Conservation (phyloP, 1,140 invertebrate genomes). For the Diabrotica undecimpunctata region DNA sequence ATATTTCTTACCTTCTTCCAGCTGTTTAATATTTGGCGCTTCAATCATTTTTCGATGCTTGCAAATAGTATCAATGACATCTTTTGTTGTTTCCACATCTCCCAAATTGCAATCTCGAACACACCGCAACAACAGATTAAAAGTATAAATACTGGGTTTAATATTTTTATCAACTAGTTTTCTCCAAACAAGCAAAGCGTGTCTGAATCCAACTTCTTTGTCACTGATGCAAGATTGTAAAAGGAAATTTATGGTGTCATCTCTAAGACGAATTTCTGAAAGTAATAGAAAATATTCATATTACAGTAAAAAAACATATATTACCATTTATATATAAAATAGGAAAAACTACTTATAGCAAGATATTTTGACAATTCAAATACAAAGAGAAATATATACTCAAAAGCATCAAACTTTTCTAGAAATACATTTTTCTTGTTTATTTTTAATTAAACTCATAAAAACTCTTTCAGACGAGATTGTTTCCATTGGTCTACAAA, state of each 20-base stretch:
- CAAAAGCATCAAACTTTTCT: too few species aligned
- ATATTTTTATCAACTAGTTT: constrained; percentile 67
- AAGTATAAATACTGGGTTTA: constrained; percentile 66
- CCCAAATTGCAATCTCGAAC: constrained; percentile 78
- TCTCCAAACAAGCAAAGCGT: constrained; percentile 79
- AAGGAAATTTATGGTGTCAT: constrained; percentile 73
- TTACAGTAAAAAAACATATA: too few species aligned
- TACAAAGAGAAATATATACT: too few species aligned
- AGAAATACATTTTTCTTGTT: too few species aligned
- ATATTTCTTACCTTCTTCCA: not conserved
- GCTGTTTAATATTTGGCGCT: not conserved
- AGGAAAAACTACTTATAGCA: too few species aligned
- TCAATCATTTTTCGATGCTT: not conserved
- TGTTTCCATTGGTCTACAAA: too few species aligned
- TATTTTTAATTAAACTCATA: too few species aligned
- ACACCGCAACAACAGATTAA: constrained; percentile 76
- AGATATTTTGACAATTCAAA: too few species aligned
- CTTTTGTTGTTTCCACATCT: constrained; percentile 56
- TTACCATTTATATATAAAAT: too few species aligned
- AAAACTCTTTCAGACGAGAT: too few species aligned
- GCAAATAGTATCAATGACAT: constrained; percentile 38
- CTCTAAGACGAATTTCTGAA: constrained; percentile 54
- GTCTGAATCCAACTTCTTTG: constrained; percentile 71
- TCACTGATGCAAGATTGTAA: constrained; percentile 79
- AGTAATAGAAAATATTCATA: not conserved